phyloP scores from a whole-genome alignment of 2,113 vertebrate genomes.

The Forbesichthys agassizii region DNA sequence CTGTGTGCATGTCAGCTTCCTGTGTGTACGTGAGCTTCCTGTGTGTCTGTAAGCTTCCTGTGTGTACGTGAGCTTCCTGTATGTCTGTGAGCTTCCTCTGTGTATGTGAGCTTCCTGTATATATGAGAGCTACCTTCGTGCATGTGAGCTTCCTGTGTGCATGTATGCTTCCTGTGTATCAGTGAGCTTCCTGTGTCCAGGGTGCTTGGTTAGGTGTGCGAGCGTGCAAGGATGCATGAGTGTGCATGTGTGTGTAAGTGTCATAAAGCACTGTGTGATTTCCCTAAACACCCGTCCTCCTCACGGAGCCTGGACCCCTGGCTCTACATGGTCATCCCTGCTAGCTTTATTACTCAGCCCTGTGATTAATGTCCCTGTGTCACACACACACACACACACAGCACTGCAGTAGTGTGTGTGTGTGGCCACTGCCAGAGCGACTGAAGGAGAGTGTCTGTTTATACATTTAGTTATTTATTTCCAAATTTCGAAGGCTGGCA shows the following conservation, averaged over 20 bases:
- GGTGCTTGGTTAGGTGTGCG: constrained; percentile 13
- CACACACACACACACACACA: constrained; percentile 24
- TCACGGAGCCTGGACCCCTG: constrained; percentile 55
- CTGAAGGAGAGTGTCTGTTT: neutral
- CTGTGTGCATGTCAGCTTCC: too few species aligned
- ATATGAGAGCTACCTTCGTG: too few species aligned
- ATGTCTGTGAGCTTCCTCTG: too few species aligned
- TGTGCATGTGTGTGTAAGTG: constrained; percentile 39
- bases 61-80: too few species aligned
- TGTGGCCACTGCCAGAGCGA: neutral
- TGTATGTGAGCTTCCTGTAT: too few species aligned
- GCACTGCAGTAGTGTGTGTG: constrained; percentile 14
- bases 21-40: neutral
- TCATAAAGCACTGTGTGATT: constrained; percentile 68
- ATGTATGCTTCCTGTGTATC: neutral
- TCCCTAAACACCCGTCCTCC: constrained; percentile 69
- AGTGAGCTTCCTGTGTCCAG: neutral
- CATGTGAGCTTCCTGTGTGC: too few species aligned
- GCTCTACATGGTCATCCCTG: constrained; percentile 59
- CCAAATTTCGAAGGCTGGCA: constrained; percentile 18
- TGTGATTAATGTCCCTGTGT: constrained; percentile 75
- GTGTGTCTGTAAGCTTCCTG: neutral
- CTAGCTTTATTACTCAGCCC: constrained; percentile 67
- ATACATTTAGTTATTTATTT: neutral
- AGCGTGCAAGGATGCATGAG: neutral